Evolutionary conservation across 2,888 invertebrate genomes (phyloP), one percentile per base, ranked within the genome.

Genomic region (Dicyrtomina minuta): DNA sequence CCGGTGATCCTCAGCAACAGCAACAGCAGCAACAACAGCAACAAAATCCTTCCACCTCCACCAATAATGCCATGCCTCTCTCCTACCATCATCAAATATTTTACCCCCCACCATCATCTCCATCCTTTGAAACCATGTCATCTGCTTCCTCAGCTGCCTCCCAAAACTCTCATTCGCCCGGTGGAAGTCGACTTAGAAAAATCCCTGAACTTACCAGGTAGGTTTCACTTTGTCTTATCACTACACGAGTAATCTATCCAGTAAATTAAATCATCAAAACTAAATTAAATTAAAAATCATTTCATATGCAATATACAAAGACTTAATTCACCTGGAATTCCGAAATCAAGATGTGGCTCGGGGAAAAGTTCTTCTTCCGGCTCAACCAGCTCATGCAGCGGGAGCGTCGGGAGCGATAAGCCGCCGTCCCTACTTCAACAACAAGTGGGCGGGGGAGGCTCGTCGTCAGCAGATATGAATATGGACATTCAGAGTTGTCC

Each of bases 21-120:
- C 62, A 33, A 2, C 68, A 67, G 5, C 66, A 55, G 26, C 66
- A 55, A 12, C 55, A 55, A 20, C 59, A 33, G 24, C 56, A 39
- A 56, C 56, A 27, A 27, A 49, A 56, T 67, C 55, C 72, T 22
- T 72, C 70, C 22, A 44, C 70, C 15, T 58, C 71, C 20, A 66
- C 66, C 51, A 70, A 66, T 46, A 67, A 59, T 33, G 8, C 33
- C 8, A 5, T 33, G 33, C 33, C 33, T 60, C 66, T 58, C 66
- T 55, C 65, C n/a, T 65, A 65, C 26, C 65, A 65, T 26, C 65
- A 65, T 55, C 65, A 65, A 75, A 66, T 76, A 53, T 62, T 66
- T 51, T 85, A 86, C 17, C 85, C 85, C 71, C 88, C 85, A 71
- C 88, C 84, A 79, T 86, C 66, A 20, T 66, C 65, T 53, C 61